Evolutionary conservation across 2,888 invertebrate species (phyloP), one percentile per base, ranked within the genome.

Genomic region (Phengaris arion): DNA sequence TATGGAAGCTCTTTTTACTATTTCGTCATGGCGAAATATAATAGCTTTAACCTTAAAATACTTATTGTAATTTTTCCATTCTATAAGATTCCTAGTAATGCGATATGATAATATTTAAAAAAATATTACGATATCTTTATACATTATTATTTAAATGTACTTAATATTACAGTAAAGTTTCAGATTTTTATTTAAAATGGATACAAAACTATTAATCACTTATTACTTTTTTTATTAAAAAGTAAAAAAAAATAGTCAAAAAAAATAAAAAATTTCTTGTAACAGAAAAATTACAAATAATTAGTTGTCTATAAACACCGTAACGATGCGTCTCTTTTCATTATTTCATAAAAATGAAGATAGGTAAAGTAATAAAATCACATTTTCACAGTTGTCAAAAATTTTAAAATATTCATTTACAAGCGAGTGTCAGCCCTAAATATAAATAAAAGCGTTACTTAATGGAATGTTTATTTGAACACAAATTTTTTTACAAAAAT

Each of bases 1-100:
- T 77, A 80, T 79, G 75, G 79, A 84, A 87, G 88, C 86, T 87
- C 85, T 84, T 81, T 77, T 82, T 81, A 80, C 81, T 87, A 90
- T 87, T 93, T 93, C 92, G 92, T 84, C 74, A 78, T 77, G 74
- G 81, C 93, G 93, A 93, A 93, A 91, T 86, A 90, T 84, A 83
- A 88, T 85, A 89, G 87, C 86, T 86, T 78, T 81, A 75, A 76
- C 45, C 74, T 68, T 76, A 70, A 15, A 35, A 72, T 52, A 54
- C 51, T 69, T 69, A 51, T 51, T 69, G 69, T 69, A 51, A 74
- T 72, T 64, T 76, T 79, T 22, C 74, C 79, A 80, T 80, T 79
- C 82, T 79, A 78, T 81, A 82, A 64, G 64, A 45, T 64, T 35
- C 35, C 45, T 64, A 64, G 64, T 64, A 64, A 64, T 35, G 45